Evolutionary conservation across 1,140 invertebrate species (phyloP).

Genomic region (Drosophila chauvacae): DNA sequence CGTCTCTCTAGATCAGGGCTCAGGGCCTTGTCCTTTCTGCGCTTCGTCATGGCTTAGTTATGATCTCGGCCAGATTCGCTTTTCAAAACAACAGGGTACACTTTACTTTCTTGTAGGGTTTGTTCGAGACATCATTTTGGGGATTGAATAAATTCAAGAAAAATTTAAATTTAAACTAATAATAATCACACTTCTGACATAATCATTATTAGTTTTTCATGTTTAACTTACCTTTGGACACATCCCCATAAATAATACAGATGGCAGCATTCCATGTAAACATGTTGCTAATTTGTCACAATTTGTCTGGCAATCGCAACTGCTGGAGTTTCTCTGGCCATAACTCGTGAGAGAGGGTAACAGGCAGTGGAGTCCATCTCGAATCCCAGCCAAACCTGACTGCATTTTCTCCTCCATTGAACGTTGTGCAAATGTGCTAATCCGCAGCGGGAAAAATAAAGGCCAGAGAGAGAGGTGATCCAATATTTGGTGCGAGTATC

Average conservation of each 20-base stretch:
- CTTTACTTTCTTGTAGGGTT: not conserved
- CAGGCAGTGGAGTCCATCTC: slow-evolving; percentile 1
- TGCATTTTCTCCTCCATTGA: slow-evolving; percentile 41
- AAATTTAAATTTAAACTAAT: not conserved
- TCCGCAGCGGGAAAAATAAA: slow-evolving; percentile 5
- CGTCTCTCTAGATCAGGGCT: slow-evolving; percentile 17
- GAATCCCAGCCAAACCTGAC: slow-evolving; percentile 4
- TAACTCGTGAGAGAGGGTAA: slow-evolving; percentile 39
- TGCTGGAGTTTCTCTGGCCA: slow-evolving; percentile 35
- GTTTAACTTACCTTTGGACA: not conserved
- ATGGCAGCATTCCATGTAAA: slow-evolving; percentile 17
- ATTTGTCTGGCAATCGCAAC: slow-evolving; percentile 28
- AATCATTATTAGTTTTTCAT: not conserved
- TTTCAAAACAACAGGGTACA: not conserved
- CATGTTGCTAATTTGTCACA: slow-evolving; percentile 50
- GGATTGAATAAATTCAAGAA: not conserved
- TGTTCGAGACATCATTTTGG: not conserved
- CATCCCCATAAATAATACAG: slow-evolving; percentile 17
- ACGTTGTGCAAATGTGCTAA: slow-evolving; percentile 65
- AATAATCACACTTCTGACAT: not conserved
- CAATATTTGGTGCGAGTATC: slow-evolving; percentile 62
- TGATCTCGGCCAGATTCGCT: slow-evolving; percentile 19
- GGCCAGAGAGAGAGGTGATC: slow-evolving; percentile 11
- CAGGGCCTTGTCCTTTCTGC: slow-evolving; percentile 66
- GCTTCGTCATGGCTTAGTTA: slow-evolving; percentile 58